Evolutionary conservation across 2,113 vertebrate genomes (phyloP).

Genomic region (Gallinago undulata): DNA sequence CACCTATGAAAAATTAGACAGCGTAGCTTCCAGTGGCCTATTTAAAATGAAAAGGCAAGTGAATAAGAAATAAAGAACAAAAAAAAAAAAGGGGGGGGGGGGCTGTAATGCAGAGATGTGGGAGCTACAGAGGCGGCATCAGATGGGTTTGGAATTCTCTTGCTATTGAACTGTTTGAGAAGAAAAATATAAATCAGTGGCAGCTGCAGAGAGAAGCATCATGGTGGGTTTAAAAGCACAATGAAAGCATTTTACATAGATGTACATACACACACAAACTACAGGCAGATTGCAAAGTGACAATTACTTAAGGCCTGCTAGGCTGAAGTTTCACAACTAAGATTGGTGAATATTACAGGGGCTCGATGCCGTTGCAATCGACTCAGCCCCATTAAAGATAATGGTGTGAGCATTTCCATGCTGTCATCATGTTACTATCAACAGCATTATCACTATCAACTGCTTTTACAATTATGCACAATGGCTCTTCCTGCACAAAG

Average conservation of each 20-base stretch:
- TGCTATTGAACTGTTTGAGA: constrained; percentile 12
- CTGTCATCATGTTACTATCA: constrained; percentile 59
- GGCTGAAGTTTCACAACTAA: constrained; percentile 55
- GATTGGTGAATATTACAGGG: constrained; percentile 62
- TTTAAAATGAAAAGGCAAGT: constrained; percentile 69
- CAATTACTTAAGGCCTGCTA: constrained; percentile 54
- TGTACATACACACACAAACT: not conserved
- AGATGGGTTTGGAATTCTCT: constrained; percentile 8
- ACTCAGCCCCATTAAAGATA: constrained; percentile 56
- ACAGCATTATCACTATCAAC: constrained; percentile 64
- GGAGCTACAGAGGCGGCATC: not conserved
- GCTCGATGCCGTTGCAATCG: constrained; percentile 14
- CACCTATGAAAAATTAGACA: constrained; percentile 78
- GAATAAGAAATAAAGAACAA: constrained; percentile 36
- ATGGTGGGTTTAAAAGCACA: constrained; percentile 39
- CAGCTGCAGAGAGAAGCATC: not conserved
- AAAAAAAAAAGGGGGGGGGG: not conserved
- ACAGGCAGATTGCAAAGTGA: constrained; percentile 42
- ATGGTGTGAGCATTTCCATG: constrained; percentile 61
- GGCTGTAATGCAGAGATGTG: not conserved
- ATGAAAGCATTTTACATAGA: not conserved
- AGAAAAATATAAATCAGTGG: not conserved
- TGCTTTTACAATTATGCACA: constrained; percentile 62
- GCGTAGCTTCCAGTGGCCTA: constrained; percentile 66
- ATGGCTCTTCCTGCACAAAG: constrained; percentile 53